Percentiles rank a stretch among this genome's conserved stretches.
These are phyloP conservation scores for Tetramorium simillimum DNA, from an alignment of 1,140 invertebrate species.

Conservation along the genomic window DNA sequence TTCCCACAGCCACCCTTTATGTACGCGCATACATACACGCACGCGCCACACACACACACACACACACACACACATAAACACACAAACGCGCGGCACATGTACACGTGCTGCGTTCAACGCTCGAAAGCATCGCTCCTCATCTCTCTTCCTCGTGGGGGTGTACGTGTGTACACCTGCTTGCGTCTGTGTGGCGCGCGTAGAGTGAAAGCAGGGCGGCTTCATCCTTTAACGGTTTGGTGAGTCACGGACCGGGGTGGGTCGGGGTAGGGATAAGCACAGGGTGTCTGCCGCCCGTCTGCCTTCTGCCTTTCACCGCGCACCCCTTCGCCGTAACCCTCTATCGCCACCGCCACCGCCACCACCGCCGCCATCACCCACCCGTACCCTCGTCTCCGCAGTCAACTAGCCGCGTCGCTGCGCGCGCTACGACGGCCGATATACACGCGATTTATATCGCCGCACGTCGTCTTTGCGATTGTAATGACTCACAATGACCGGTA, in stretches of 20 bases:
- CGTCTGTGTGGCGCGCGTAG: slow-evolving; percentile 67
- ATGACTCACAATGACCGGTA: neutral
- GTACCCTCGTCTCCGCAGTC: slow-evolving; percentile 69
- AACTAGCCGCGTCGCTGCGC: slow-evolving; percentile 65
- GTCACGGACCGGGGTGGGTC: slow-evolving; percentile 79
- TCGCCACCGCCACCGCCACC: slow-evolving; percentile 53
- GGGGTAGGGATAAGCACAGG: slow-evolving; percentile 80
- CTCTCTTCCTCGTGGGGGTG: neutral
- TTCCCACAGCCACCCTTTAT: slow-evolving; percentile 25
- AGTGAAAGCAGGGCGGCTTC: slow-evolving; percentile 81
- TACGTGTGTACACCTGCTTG: slow-evolving; percentile 36
- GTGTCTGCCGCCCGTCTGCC: slow-evolving; percentile 85
- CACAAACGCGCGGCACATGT: neutral
- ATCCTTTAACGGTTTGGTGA: slow-evolving; percentile 84
- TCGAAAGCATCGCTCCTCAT: slow-evolving; percentile 33
- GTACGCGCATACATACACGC: neutral
- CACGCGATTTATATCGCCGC: slow-evolving; percentile 28
- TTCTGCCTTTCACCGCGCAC: slow-evolving; percentile 73
- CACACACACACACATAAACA: neutral
- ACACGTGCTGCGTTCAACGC: slow-evolving; percentile 40
- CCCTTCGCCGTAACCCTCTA: slow-evolving; percentile 55
- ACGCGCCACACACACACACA: neutral
- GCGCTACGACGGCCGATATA: slow-evolving; percentile 40
- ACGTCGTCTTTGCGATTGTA: slow-evolving; percentile 19
- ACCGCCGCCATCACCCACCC: slow-evolving; percentile 40